Conservation (phyloP, 2,888 invertebrate species). For the Serripes groenlandicus region DNA sequence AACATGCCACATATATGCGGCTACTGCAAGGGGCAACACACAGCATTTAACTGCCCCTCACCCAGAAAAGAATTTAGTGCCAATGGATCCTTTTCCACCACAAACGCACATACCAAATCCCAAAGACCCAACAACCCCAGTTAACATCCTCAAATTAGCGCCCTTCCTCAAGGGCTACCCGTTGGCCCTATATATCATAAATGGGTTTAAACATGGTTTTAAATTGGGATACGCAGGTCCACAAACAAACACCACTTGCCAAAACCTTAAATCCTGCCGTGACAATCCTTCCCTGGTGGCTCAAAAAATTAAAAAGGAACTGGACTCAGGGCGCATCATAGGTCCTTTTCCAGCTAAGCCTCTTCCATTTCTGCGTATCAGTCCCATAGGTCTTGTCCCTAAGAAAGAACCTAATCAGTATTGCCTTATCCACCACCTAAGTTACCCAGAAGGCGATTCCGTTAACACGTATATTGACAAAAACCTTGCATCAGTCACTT, state of each 20-base stretch:
- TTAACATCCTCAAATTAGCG: background rate
- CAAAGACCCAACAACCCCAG: too few relatives aligned
- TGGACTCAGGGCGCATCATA: slow-evolving; percentile 11
- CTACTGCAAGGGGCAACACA: slow-evolving; percentile 29
- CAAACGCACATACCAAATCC: too few relatives aligned
- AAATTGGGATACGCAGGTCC: slow-evolving; percentile 21
- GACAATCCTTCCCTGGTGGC: background rate
- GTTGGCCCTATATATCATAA: slow-evolving; percentile 16
- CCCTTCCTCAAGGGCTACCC: too few relatives aligned
- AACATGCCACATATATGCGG: slow-evolving; percentile 27
- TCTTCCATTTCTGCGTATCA: slow-evolving; percentile 23
- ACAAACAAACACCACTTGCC: background rate
- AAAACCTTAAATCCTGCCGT: slow-evolving; percentile 32
- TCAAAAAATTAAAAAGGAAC: slow-evolving; percentile 15
- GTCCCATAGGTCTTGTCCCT: slow-evolving; percentile 50
- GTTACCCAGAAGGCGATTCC: slow-evolving; percentile 41
- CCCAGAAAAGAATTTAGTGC: too few relatives aligned
- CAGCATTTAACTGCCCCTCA: slow-evolving; percentile 21
- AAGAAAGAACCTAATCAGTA: slow-evolving; percentile 41
- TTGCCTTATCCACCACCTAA: slow-evolving; percentile 58
- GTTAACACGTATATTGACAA: slow-evolving; percentile 52
- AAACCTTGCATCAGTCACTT: slow-evolving; percentile 15
- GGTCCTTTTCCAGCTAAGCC: slow-evolving; percentile 21
- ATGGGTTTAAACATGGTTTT: slow-evolving; percentile 35
- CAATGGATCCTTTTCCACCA: background rate